Conservation (phyloP, 30 jellyfish, hydroid and myxozoan species). For the Pseudorhiza aurosa region DNA sequence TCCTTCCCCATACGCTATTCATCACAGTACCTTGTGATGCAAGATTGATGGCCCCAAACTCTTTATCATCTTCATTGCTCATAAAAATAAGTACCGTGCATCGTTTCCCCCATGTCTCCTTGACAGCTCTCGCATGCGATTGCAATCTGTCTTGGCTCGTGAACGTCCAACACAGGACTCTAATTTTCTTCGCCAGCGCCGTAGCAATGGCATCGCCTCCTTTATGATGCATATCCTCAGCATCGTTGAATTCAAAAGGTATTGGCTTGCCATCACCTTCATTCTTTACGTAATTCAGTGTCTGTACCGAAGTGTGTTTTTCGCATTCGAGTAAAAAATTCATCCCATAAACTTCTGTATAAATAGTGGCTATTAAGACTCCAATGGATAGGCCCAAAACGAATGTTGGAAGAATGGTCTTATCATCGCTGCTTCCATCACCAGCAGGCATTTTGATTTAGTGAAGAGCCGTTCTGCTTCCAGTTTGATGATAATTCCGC, state of each 20-base stretch:
- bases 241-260: slow-evolving; percentile 41
- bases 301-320: background rate
- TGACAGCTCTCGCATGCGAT: slow-evolving; percentile 85
- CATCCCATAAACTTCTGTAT: slow-evolving; percentile 23
- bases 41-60: slow-evolving; percentile 84
- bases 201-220: slow-evolving; percentile 82
- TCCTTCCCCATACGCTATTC: slow-evolving; percentile 86
- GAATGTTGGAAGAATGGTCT: slow-evolving; percentile 9
- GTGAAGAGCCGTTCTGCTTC: no score
- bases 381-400: slow-evolving; percentile 71
- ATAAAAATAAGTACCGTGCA: slow-evolving; percentile 84
- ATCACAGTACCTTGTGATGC: slow-evolving; percentile 72
- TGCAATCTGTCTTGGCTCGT: slow-evolving; percentile 69
- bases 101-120: slow-evolving; percentile 97
- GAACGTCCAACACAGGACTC: slow-evolving; percentile 91
- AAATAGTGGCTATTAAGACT: slow-evolving; percentile 48
- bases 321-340: slow-evolving; percentile 18
- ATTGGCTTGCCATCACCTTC: background rate
- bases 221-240: slow-evolving; percentile 50
- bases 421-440: no score
- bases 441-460: no score
- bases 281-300: background rate
- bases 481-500: no score
- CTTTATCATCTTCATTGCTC: slow-evolving; percentile 72
- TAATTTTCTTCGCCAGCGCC: slow-evolving; percentile 50